Conservation (phyloP, 2,113 vertebrate species). For the Tetrao urogallus region DNA sequence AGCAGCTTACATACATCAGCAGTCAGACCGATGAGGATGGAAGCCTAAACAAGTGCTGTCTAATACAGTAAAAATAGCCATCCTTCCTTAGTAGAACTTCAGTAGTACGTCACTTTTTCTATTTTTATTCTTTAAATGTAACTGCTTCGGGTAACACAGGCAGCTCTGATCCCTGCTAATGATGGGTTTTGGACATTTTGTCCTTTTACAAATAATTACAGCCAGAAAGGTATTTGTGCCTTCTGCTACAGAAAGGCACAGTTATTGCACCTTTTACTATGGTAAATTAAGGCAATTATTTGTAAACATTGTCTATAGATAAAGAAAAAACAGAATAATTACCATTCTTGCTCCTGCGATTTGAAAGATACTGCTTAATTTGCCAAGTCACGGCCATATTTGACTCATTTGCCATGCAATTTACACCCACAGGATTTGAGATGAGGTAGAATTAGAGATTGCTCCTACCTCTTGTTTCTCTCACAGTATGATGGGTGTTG, state of each 20-base stretch:
- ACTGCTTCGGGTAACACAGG: neutral
- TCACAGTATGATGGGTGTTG: neutral
- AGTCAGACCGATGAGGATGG: neutral
- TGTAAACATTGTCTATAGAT: neutral
- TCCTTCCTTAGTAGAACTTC: neutral
- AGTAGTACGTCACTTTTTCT: neutral
- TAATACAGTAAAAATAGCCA: neutral
- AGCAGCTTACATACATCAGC: neutral
- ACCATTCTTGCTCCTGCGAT: neutral
- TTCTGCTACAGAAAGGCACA: neutral
- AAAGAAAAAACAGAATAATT: neutral
- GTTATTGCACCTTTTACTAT: neutral
- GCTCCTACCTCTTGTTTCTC: constrained; percentile 26
- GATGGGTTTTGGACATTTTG: neutral
- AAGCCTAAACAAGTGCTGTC: neutral
- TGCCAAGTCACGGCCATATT: constrained; percentile 28
- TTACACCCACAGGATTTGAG: constrained; percentile 3
- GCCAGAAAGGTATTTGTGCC: neutral
- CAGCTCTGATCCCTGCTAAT: neutral
- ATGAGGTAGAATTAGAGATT: constrained; percentile 1
- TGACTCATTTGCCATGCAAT: constrained; percentile 11
- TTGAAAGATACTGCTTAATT: neutral
- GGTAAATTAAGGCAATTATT: neutral
- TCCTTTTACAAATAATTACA: neutral
- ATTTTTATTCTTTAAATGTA: neutral